Evolutionary conservation across 2,888 invertebrate genomes (phyloP).

Genomic region (Drosophila neoperkinsi): DNA sequence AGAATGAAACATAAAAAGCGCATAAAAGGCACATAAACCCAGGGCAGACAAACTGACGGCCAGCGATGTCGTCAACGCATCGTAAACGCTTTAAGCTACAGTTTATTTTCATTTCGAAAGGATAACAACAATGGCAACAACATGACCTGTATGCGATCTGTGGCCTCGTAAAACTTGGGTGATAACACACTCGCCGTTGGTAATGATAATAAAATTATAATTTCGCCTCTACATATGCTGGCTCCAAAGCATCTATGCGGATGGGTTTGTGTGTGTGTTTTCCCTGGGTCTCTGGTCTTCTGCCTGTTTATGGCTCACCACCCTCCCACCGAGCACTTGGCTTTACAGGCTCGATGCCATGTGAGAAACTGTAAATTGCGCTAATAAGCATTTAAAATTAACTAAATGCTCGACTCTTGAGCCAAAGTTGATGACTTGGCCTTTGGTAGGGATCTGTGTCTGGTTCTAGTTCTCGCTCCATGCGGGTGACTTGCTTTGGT

Average conservation of each 20-base stretch:
- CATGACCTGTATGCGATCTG: constrained; percentile 69
- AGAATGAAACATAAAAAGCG: constrained; percentile 84
- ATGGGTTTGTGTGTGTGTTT: constrained; percentile 17
- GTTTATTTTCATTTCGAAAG: constrained; percentile 82
- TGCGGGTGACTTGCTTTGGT: not conserved
- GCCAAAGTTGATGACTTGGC: constrained; percentile 63
- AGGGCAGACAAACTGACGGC: constrained; percentile 39
- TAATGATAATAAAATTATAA: constrained; percentile 84
- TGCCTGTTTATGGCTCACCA: constrained; percentile 21
- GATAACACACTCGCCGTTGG: constrained; percentile 75
- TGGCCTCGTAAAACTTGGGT: constrained; percentile 78
- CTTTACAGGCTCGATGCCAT: constrained; percentile 36
- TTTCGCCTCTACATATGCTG: constrained; percentile 73
- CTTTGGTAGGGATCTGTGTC: constrained; percentile 14
- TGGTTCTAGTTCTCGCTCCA: constrained; percentile 9
- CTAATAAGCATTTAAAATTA: constrained; percentile 81
- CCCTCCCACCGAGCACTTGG: constrained; percentile 25
- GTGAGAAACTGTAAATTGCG: constrained; percentile 71
- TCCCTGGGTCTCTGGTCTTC: constrained; percentile 12
- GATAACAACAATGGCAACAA: constrained; percentile 52
- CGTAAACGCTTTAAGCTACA: constrained; percentile 82
- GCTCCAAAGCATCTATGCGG: constrained; percentile 43
- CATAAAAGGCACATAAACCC: constrained; percentile 85
- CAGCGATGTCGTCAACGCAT: constrained; percentile 74
- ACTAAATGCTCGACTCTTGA: constrained; percentile 72